Base-by-base conservation (phyloP, 35 echinoderm and acorn worm genomes). In the Strongylocentrotus purpuratus region DNA sequence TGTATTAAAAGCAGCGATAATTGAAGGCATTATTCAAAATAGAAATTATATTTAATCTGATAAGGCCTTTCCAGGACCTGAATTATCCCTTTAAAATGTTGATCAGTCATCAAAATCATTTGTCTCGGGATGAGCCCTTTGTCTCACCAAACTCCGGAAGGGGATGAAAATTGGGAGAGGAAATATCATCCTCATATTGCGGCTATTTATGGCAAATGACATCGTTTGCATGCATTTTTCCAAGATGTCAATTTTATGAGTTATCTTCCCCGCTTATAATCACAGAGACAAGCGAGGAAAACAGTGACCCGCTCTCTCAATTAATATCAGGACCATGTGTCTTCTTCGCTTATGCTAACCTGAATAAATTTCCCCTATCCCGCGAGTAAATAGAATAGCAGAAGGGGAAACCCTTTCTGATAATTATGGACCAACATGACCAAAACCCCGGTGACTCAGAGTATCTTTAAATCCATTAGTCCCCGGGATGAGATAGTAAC, bases 401-500 rank as follows among this genome's bases (percentile, higher is more conserved):
- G 87, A 89, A 89, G 87, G 87, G 86, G 33, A 46, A 89, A 31
- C 32, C 87, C 45, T 28, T 78, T 78, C 25, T 78, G 65, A 78
- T 78, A 78, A 78, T 78, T 78, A 78, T 78, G 18, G 65, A 78
- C 65, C 65, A 78, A 78, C 65, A 78, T 78, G 65, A 78, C 65
- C 18, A 78, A 28, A 89, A 25, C 32, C 87, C 45, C 9, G 45
- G 87, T 89, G 87, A 89, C 32, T 89, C 87, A 89, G 87, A 46
- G 87, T 2, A 41, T 46, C 87, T 89, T 89, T 89, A 89, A n/a
- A 89, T 33, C 87, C 87, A 89, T 89, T 89, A 89, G 87, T 89
- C 87, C 87, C 87, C 12, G 32, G 87, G 87, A 45, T 45, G 87
- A 33, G 87, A 45, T 45, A 89, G 33, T 46, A 46, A 45, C 33